These are phyloP conservation scores for Pagetopsis macropterus DNA, from an alignment of 2,797 vertebrate genomes.

Conservation along the genomic window DNA sequence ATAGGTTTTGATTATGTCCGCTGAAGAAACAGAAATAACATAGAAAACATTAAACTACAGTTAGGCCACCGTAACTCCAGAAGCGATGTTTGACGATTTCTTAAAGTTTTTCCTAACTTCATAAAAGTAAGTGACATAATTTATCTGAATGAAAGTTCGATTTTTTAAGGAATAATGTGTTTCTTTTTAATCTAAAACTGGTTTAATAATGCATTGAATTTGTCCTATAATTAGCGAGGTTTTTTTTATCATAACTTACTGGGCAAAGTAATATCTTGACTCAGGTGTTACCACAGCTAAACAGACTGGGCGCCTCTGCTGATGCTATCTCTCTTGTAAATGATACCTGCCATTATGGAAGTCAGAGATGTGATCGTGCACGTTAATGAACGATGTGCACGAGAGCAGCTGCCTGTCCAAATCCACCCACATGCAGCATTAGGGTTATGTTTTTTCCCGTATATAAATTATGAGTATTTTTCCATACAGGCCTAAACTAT, in stretches of 20 bases:
- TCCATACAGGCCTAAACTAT: slow-evolving; percentile 29
- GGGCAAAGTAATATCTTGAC: slow-evolving; percentile 28
- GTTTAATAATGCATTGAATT: not conserved
- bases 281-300: slow-evolving; percentile 30
- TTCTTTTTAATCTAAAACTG: not conserved
- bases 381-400: slow-evolving; percentile 49
- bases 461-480: slow-evolving; percentile 24
- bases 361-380: slow-evolving; percentile 51
- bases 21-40: not conserved
- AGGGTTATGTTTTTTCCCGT: slow-evolving; percentile 1
- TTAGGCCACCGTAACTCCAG: not conserved
- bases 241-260: not conserved
- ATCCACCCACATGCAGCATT: slow-evolving; percentile 44
- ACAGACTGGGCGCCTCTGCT: slow-evolving; percentile 70
- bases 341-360: slow-evolving; percentile 62
- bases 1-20: not conserved
- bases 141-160: not conserved
- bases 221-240: not conserved
- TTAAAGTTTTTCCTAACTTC: not conserved
- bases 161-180: not conserved
- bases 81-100: not conserved
- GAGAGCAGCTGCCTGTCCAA: slow-evolving; percentile 34
- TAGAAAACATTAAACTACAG: not conserved
- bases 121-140: not conserved
- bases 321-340: slow-evolving; percentile 77